Evolutionary conservation across 2,888 invertebrate species (phyloP).

Genomic region (Melipona beecheii): DNA sequence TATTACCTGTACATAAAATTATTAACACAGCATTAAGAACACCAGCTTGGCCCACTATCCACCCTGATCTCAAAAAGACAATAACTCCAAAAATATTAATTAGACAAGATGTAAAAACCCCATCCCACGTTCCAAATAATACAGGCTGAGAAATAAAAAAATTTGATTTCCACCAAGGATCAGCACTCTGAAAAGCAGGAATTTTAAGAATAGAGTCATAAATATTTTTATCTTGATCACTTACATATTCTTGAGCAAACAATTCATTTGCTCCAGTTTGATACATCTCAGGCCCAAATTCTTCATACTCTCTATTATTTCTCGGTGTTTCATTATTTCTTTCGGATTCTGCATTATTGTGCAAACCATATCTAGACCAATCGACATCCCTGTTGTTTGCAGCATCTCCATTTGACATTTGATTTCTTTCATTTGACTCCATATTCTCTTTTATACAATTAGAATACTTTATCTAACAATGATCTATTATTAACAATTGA

Average conservation of each 20-base stretch:
- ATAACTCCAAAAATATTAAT: conserved; percentile 99
- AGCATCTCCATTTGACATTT: conserved; percentile 64
- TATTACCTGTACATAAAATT: conserved; percentile 91
- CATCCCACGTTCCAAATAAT: conserved; percentile 98
- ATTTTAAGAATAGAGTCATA: conserved; percentile 3
- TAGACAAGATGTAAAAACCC: conserved; percentile 98
- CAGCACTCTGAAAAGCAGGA: conserved; percentile 87
- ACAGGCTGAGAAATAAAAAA: conserved; percentile 98
- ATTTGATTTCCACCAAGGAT: conserved; percentile 98
- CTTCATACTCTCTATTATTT: conserved; percentile 89
- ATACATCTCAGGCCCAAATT: conserved; percentile 92
- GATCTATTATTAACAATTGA: conserved; percentile 22
- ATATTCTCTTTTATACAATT: conserved; percentile 55
- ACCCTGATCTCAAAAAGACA: conserved; percentile 97
- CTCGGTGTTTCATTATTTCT: conserved; percentile 84
- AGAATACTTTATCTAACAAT: conserved; percentile 23
- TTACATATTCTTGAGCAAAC: conserved; percentile 95
- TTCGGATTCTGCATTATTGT: conserved; percentile 82
- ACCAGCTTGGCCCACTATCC: conserved; percentile 98
- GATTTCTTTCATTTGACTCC: conserved; percentile 71
- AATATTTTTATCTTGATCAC: conserved; percentile 41
- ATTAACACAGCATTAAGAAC: conserved; percentile 92
- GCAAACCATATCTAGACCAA: conserved; percentile 86
- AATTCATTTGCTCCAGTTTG: conserved; percentile 95
- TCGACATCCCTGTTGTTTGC: conserved; percentile 83